Evolutionary conservation across 2,113 vertebrate species (phyloP), one percentile per base, ranked within the genome.

Genomic region (Aviceda subcristata): DNA sequence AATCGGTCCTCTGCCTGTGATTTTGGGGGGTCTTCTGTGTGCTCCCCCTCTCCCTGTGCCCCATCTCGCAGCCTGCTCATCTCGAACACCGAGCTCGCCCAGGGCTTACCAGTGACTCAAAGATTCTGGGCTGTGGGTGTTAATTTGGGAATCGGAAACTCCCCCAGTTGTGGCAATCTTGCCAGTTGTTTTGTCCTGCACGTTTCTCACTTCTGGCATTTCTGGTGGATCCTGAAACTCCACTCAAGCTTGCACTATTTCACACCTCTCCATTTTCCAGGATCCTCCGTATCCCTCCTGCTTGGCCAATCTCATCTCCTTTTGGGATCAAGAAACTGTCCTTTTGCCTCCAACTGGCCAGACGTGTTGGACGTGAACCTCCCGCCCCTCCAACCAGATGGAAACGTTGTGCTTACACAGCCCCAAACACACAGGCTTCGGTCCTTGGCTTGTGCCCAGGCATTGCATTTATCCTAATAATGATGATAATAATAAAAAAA

Each of bases 311-410:
- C 36, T 3, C 73, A 21, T 30, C 43, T 23, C 21, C 2, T n/a
- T 39, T 39, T 1, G 34, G 7, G 20, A 34, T 18, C 27, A 39
- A 45, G 27, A 24, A 39, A 29, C 29, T 2, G 12, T 29, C 21
- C 26, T 29, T 27, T 48, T 20, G 62, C n/a, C 36, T 41, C 59
- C 21, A 13, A 2, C 38, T 2, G 5, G 26, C n/a, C 14, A 6
- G 5, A 12, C 0, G 4, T 3, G 12, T 16, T 3, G 4, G 64
- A 43, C 0, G 5, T 0, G 5, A 59, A 59, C 12, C 15, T 79
- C 45, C 41, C 2, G 3, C 12, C 15, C 38, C 55, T 34, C 3
- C 1, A 21, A 30, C 0, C 10, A 19, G 39, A 13, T 2, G 8
- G 34, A 34, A 50, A 11, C 3, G 0, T 9, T 7, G 27, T 1